Base-by-base conservation (phyloP, 2,113 vertebrate species). In the Eublepharis macularius region DNA sequence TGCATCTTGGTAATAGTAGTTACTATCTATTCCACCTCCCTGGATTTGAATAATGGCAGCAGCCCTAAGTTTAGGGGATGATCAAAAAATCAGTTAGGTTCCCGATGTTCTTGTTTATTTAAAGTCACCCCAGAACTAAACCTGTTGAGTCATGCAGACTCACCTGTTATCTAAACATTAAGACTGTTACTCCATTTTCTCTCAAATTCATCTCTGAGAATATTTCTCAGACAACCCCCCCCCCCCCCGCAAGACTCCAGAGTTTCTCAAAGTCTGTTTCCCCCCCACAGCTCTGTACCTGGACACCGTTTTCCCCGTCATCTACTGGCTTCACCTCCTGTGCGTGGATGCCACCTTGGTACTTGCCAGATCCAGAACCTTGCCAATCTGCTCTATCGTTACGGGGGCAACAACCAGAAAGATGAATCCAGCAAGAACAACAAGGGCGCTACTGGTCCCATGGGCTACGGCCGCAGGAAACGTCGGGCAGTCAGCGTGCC, bases 281-380 rank as follows among this genome's bases (percentile, higher is more conserved):
- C 6, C 68, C 63, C 54, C 80, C 4, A 43, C 45, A 63, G 16
- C 66, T 90, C 47, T 26, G 5, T 17, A 32, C 32, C 39, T 13
- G 43, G 2, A 54, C 85, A 26, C 34, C 89, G 85, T 66, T 57
- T 66, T 6, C 70, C 47, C 21, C 82, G 82, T 2, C 76, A 84
- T 3, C 39, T 76, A 1, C 3, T 45, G 16, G 66, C 47, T 34
- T 88, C 73, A 26, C 47, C 43, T 49, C n/a, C 39, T 1, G 12
- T 80, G 63, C 83, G 43, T n/a, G 39, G 85, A 3, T 91, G 87
- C 72, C 87, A 80, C 29, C 82, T 88, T 70, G 90, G 84, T 26
- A 89, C 87, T 1, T 89, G 91, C 29, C 87, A 87, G 74, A 60
- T 80, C 13, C 88, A 90, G 65, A 70, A 54, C 82, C 87, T 92